phyloP scores from a whole-genome alignment of 2,797 vertebrate genomes.

The Dicrostonyx torquatus region DNA sequence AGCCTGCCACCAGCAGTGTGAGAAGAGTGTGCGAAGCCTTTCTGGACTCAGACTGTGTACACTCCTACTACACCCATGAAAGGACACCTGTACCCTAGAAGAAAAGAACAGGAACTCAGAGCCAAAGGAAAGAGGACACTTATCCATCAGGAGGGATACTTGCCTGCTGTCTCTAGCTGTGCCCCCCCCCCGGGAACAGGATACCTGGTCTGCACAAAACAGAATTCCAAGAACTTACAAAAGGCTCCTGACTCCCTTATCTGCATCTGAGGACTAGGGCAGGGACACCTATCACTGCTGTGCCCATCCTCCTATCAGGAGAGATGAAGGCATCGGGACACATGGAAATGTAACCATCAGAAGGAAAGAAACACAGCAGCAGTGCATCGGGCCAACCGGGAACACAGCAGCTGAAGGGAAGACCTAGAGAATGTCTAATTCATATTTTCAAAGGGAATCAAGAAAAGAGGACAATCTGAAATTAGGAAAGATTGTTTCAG shows the following conservation, averaged over 20 bases:
- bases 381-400: neutral
- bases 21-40: neutral
- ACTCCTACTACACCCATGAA: neutral
- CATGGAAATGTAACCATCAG: neutral
- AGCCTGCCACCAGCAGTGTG: neutral
- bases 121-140: neutral
- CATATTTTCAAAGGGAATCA: neutral
- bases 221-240: neutral
- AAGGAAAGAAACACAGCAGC: neutral
- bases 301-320: neutral
- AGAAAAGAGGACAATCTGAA: neutral
- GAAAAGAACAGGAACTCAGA: neutral
- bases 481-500: slow-evolving; percentile 26
- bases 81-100: neutral
- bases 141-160: neutral
- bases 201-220: neutral
- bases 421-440: slow-evolving; percentile 13
- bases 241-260: neutral
- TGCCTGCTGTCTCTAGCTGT: neutral
- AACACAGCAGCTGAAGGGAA: neutral
- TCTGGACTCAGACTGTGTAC: too few relatives aligned
- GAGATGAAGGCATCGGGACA: neutral
- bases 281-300: neutral
- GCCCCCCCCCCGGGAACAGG: neutral
- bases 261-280: neutral